Base-by-base conservation (phyloP, 1,140 invertebrate genomes). In the Sinella curviseta region DNA sequence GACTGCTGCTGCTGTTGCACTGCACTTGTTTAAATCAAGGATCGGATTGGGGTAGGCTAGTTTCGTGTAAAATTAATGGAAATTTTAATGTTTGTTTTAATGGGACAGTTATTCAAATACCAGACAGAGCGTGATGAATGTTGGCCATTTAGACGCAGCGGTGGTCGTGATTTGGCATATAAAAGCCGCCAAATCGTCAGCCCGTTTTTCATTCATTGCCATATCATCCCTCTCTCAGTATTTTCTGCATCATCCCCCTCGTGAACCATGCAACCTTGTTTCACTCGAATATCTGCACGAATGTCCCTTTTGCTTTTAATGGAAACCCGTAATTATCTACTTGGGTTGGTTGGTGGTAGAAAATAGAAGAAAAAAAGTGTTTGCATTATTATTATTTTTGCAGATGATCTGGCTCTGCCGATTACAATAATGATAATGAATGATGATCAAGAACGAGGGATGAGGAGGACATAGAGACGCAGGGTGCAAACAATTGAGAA, bases 21-120 rank as follows among this genome's bases (percentile, higher is more conserved):
- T n/a, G n/a, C n/a, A n/a, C n/a, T n/a, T n/a, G n/a, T n/a, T n/a
- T n/a, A n/a, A n/a, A n/a, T n/a, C n/a, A n/a, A n/a, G n/a, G n/a
- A n/a, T n/a, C n/a, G n/a, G n/a, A 4, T 48, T 48, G 39, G 17
- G 39, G 39, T 48, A 48, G 39, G 39, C 39, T 17, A 48, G 39
- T 48, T n/a, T 48, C 4, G 39, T 48, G 39, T 48, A 48, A 48
- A 48, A 48, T 48, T 48, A 48, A 48, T 48, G 39, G 39, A 48
- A 17, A 48, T 48, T 48, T 48, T 60, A 60, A 60, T 60, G 55
- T 60, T 60, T 60, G 55, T 60, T 60, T 60, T 60, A 60, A 60
- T 60, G 55, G 55, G 55, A 60, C 55, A 14, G n/a, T 60, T 60
- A 60, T 60, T 60, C 55, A 60, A 60, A 60, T 60, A 60, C 14